Evolutionary conservation across 2,113 vertebrate genomes (phyloP).

Genomic region (Eulemur macaco): DNA sequence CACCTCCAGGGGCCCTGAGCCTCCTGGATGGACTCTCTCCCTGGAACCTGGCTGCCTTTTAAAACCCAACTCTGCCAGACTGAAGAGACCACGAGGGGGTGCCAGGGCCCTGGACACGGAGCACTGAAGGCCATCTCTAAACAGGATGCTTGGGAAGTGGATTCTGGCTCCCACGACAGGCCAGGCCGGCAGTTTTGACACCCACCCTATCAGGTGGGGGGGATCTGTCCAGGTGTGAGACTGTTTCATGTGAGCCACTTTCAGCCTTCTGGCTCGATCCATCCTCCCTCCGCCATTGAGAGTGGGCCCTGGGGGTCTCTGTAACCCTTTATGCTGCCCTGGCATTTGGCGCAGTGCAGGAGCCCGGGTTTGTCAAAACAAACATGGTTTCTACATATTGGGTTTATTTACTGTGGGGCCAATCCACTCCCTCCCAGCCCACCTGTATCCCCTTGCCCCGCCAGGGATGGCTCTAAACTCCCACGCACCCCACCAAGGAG

Average conservation of each 20-base stretch:
- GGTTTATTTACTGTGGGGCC: neutral
- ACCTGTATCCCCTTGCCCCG: neutral
- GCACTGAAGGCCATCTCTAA: neutral
- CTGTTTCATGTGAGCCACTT: neutral
- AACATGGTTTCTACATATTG: neutral
- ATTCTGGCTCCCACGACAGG: neutral
- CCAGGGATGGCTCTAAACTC: neutral
- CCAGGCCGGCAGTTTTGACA: neutral
- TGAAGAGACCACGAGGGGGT: conserved; percentile 1
- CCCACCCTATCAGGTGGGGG: neutral
- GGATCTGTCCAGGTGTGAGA: neutral
- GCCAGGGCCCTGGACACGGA: neutral
- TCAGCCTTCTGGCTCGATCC: neutral
- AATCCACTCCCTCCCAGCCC: neutral
- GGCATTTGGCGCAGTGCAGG: neutral
- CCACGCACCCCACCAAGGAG: conserved; percentile 51
- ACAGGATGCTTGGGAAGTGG: neutral
- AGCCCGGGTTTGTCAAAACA: neutral
- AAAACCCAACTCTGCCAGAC: neutral
- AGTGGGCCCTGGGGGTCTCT: neutral
- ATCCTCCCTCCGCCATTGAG: neutral
- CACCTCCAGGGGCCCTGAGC: neutral
- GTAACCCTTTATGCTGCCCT: neutral
- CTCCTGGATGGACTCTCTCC: neutral
- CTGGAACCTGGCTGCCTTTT: neutral